phyloP scores from a whole-genome alignment of 2,797 vertebrate genomes.

The Anas acuta region DNA sequence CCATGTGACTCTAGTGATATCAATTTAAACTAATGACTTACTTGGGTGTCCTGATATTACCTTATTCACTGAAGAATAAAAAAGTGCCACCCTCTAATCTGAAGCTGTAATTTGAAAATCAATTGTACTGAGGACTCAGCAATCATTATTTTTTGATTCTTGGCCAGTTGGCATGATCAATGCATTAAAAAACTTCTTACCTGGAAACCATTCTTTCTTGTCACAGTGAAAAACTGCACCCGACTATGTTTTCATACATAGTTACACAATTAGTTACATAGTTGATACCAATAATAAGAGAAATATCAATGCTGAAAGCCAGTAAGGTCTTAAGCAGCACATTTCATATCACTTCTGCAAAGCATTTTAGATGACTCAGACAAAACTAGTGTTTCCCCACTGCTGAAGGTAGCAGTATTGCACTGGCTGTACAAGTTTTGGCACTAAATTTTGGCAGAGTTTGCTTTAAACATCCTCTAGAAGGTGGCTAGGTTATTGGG shows the following conservation, averaged over 20 bases:
- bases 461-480: not conserved
- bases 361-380: slow-evolving; percentile 16
- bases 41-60: not conserved
- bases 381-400: not conserved
- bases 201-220: not conserved
- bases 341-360: not conserved
- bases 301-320: not conserved
- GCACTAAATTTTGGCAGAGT: slow-evolving; percentile 11
- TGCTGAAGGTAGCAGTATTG: slow-evolving; percentile 8
- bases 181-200: not conserved
- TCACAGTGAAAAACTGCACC: not conserved
- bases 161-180: not conserved
- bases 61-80: not conserved
- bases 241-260: not conserved
- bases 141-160: not conserved
- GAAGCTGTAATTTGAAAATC: not conserved
- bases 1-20: not conserved
- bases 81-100: not conserved
- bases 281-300: not conserved
- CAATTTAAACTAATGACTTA: not conserved
- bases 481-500: not conserved
- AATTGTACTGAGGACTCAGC: not conserved
- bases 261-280: not conserved
- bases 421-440: not conserved
- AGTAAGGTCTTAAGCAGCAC: not conserved